A percentile compares a stretch with the other conserved stretches of the same genome.
phyloP scores from a whole-genome alignment of 2,113 vertebrate genomes.

The Platycercus adscitus region DNA sequence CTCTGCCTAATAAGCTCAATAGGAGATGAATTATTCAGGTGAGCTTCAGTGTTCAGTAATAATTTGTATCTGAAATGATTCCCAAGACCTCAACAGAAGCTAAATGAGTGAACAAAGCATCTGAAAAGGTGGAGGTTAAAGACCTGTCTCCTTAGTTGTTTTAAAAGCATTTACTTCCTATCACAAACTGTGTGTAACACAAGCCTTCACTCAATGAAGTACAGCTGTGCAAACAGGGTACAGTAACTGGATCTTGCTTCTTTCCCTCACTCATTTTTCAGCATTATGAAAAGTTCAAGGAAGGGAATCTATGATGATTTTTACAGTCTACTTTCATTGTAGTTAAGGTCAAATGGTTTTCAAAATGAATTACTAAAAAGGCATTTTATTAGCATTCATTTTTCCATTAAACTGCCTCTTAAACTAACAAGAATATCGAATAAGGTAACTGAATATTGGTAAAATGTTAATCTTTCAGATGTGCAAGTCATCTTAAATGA shows the following conservation, averaged over 20 bases:
- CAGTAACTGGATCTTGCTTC: slow-evolving; percentile 70
- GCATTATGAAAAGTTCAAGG: slow-evolving; percentile 69
- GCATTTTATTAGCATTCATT: slow-evolving; percentile 48
- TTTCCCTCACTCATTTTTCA: slow-evolving; percentile 66
- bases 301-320: slow-evolving; percentile 64
- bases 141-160: slow-evolving; percentile 77
- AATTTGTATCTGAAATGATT: slow-evolving; percentile 52
- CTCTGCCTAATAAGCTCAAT: slow-evolving; percentile 15
- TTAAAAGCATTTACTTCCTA: slow-evolving; percentile 85
- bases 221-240: slow-evolving; percentile 90
- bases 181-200: slow-evolving; percentile 81
- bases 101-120: slow-evolving; percentile 69
- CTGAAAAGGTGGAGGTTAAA: slow-evolving; percentile 77
- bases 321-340: slow-evolving; percentile 57
- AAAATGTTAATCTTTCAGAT: slow-evolving; percentile 28
- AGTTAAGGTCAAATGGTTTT: slow-evolving; percentile 68
- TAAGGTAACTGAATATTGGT: neutral
- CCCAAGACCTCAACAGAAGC: slow-evolving; percentile 68
- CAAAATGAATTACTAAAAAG: slow-evolving; percentile 56
- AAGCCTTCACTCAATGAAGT: slow-evolving; percentile 74
- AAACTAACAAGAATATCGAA: neutral
- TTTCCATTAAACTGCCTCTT: slow-evolving; percentile 20
- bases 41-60: slow-evolving; percentile 28
- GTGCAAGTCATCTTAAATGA: neutral
- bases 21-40: slow-evolving; percentile 52